A percentile compares a stretch with the other conserved stretches of the same genome.
phyloP scores from a whole-genome alignment of 2,888 invertebrate species.

The Cheilosia vulpina region DNA sequence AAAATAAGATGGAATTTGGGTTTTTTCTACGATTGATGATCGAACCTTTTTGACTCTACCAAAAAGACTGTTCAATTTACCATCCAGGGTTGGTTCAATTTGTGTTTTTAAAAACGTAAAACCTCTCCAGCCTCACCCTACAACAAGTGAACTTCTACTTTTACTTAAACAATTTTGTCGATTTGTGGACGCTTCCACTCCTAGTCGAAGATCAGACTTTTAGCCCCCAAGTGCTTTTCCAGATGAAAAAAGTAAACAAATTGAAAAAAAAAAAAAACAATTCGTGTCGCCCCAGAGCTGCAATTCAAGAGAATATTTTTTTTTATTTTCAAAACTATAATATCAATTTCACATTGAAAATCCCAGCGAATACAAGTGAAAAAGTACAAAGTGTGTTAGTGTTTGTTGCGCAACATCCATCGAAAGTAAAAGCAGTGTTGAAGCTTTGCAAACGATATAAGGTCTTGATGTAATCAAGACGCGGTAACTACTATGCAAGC shows the following conservation, averaged over 20 bases:
- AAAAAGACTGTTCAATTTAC: too few species aligned
- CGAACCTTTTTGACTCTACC: too few species aligned
- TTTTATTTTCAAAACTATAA: slow-evolving; percentile 1
- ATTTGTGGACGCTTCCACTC: slow-evolving; percentile 21
- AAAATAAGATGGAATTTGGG: fast-evolving
- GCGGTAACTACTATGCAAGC: slow-evolving; percentile 9
- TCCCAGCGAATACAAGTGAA: slow-evolving; percentile 19
- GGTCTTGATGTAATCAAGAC: slow-evolving; percentile 42
- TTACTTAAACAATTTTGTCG: not conserved
- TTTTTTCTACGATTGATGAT: too few species aligned
- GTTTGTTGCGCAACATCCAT: slow-evolving; percentile 32
- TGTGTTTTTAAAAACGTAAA: too few species aligned
- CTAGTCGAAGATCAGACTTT: slow-evolving; percentile 1
- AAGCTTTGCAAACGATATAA: slow-evolving; percentile 35
- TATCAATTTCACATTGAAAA: slow-evolving; percentile 28
- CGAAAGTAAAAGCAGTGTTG: slow-evolving; percentile 51
- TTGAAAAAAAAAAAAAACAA: not conserved
- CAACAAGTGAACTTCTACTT: not conserved
- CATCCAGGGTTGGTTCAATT: too few species aligned
- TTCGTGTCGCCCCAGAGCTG: slow-evolving; percentile 4
- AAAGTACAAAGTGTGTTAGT: not conserved
- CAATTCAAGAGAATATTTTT: not conserved
- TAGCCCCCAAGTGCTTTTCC: slow-evolving; percentile 16
- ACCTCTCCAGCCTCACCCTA: too few species aligned
- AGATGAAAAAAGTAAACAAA: slow-evolving; percentile 17